These are phyloP conservation scores for Anisognathus igniventris DNA, from an alignment of 2,797 vertebrate species.

Conservation along the genomic window DNA sequence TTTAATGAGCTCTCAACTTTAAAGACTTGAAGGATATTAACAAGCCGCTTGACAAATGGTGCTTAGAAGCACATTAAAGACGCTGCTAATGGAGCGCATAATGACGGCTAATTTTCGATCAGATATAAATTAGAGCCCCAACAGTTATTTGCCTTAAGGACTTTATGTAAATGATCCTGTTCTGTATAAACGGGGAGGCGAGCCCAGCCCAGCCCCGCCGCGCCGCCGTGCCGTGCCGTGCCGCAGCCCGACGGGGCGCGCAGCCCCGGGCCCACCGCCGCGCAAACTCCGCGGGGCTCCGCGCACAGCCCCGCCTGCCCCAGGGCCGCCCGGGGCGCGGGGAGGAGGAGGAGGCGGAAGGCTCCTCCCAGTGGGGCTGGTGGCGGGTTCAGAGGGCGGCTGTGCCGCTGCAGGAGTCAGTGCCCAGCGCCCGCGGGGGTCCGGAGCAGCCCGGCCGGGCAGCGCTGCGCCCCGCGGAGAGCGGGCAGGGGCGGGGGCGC, in stretches of 20 bases:
- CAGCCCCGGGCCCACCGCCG: slow-evolving; percentile 81
- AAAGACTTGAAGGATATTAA: slow-evolving; percentile 99
- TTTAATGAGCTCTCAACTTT: slow-evolving; percentile 99
- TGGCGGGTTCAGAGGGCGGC: not conserved
- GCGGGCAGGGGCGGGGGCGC: not conserved
- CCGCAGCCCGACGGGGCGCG: slow-evolving; percentile 83
- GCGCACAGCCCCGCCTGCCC: not conserved
- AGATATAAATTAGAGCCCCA: slow-evolving; percentile 99
- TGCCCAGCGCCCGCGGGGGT: not conserved
- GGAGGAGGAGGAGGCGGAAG: not conserved
- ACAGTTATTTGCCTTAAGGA: slow-evolving; percentile 99
- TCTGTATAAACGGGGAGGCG: slow-evolving; percentile 95
- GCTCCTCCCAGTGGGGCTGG: not conserved
- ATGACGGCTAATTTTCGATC: slow-evolving; percentile 99
- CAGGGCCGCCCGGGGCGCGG: not conserved
- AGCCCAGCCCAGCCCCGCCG: slow-evolving; percentile 81
- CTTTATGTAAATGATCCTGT: slow-evolving; percentile 99
- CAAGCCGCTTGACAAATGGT: slow-evolving; percentile 99
- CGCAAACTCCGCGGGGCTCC: not conserved
- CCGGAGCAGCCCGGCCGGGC: not conserved
- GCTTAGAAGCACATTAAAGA: slow-evolving; percentile 99
- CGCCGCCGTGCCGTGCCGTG: slow-evolving; percentile 77
- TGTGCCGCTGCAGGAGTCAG: not conserved
- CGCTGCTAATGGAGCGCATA: slow-evolving; percentile 99
- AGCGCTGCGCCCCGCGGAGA: not conserved